Conservation (phyloP, 2,888 invertebrate species). For the Drosophila mettleri region DNA sequence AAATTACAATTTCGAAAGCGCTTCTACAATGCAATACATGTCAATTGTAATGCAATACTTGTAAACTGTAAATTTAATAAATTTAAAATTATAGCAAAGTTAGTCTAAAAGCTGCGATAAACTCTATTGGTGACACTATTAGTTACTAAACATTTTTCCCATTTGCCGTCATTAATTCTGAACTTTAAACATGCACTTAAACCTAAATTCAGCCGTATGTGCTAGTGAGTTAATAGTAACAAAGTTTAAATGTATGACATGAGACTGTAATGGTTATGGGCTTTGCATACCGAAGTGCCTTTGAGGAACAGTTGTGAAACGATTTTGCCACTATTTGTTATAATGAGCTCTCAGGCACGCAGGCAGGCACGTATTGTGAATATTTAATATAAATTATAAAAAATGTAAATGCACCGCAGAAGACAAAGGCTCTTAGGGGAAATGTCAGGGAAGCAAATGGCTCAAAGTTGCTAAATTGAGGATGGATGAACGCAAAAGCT, state of each 20-base stretch:
- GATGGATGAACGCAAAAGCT: neutral
- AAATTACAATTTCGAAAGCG: too few relatives aligned
- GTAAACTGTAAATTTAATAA: too few relatives aligned
- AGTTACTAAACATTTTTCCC: neutral
- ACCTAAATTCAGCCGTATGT: neutral
- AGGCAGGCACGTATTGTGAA: slow-evolving; percentile 45
- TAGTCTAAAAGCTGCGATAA: neutral
- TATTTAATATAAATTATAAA: slow-evolving; percentile 63
- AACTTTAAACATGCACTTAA: neutral
- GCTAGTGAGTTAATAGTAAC: neutral
- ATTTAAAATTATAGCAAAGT: too few relatives aligned
- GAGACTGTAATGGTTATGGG: neutral
- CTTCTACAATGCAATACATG: too few relatives aligned
- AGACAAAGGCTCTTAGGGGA: slow-evolving; percentile 8
- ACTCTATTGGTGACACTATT: neutral
- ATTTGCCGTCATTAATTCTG: neutral
- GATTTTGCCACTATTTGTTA: slow-evolving; percentile 5
- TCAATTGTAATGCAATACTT: too few relatives aligned
- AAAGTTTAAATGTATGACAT: too few relatives aligned
- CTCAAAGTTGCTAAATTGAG: neutral
- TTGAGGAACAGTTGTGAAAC: slow-evolving; percentile 4
- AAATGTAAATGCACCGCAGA: slow-evolving; percentile 26
- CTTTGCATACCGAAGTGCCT: slow-evolving; percentile 28
- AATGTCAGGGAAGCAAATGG: slow-evolving; percentile 10
- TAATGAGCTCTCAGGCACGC: slow-evolving; percentile 12